Evolutionary conservation across 35 echinoderm and acorn worm genomes (phyloP).

Genomic region (Apostichopus californicus): DNA sequence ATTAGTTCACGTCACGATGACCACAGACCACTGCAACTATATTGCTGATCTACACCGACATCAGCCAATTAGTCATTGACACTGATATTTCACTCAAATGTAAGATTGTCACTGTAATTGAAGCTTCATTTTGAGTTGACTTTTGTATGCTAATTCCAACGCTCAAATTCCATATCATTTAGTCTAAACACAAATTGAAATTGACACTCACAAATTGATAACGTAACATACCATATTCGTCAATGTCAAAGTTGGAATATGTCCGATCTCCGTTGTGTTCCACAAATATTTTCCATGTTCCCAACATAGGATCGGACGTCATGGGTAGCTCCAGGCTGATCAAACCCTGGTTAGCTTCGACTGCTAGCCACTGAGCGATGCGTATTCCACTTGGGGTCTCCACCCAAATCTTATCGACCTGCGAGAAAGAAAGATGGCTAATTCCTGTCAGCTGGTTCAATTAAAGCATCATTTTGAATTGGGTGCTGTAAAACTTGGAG

Average conservation of each 20-base stretch:
- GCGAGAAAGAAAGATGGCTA: background rate
- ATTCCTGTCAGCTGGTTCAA: too few relatives aligned
- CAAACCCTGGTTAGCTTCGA: slow-evolving; percentile 65
- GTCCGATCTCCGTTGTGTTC: slow-evolving; percentile 46
- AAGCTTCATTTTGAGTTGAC: too few relatives aligned
- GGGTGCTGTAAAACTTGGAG: background rate
- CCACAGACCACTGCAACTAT: too few relatives aligned
- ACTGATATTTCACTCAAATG: too few relatives aligned
- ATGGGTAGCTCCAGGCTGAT: slow-evolving; percentile 70
- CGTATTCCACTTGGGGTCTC: slow-evolving; percentile 75
- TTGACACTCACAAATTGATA: background rate
- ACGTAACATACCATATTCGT: slow-evolving; percentile 81
- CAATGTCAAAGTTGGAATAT: slow-evolving; percentile 67
- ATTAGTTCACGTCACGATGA: too few relatives aligned
- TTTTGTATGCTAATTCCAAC: too few relatives aligned
- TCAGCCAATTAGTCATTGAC: too few relatives aligned
- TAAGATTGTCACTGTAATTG: too few relatives aligned
- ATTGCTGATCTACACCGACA: too few relatives aligned
- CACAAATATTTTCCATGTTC: slow-evolving; percentile 77
- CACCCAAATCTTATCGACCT: slow-evolving; percentile 83
- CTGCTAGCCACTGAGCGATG: slow-evolving; percentile 80
- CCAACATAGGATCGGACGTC: slow-evolving; percentile 77
- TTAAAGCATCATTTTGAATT: background rate
- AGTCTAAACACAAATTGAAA: too few relatives aligned
- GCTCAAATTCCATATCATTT: too few relatives aligned